phyloP scores from a whole-genome alignment of 2,113 vertebrate genomes.

The Alligator sinensis region DNA sequence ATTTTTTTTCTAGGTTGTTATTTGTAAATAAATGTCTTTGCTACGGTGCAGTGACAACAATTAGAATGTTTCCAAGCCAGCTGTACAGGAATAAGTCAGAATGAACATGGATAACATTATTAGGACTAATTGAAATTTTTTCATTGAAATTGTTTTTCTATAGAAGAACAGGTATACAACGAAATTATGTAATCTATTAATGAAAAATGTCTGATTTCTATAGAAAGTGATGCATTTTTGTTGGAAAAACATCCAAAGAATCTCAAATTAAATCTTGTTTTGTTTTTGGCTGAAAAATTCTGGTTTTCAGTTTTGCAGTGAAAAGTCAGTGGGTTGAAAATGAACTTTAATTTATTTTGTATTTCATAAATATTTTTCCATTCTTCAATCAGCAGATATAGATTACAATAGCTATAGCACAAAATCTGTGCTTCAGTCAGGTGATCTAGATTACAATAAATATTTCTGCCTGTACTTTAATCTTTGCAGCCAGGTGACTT shows the following conservation, averaged over 20 bases:
- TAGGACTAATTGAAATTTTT: neutral
- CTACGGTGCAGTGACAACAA: too few species aligned
- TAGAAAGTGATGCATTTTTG: neutral
- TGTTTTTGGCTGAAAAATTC: neutral
- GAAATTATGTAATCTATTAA: neutral
- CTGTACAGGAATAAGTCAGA: too few species aligned
- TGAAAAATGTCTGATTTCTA: neutral
- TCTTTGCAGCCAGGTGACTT: neutral
- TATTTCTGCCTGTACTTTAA: neutral
- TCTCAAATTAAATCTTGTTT: neutral
- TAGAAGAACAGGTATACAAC: neutral
- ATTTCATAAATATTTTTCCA: neutral
- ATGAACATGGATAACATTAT: neutral
- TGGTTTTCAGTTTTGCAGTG: neutral
- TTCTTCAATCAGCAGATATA: neutral
- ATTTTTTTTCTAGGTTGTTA: neutral
- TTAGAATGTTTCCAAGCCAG: too few species aligned
- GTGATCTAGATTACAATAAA: neutral
- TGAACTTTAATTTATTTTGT: neutral
- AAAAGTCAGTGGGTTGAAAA: neutral
- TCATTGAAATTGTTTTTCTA: neutral
- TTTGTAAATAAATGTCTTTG: constrained; percentile 1
- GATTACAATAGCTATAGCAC: neutral
- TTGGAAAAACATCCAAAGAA: neutral
- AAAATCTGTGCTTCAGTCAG: too few species aligned